A percentile compares a stretch with the other conserved stretches of the same genome.
Evolutionary conservation across 2,113 vertebrate genomes (phyloP).

Genomic region (Zeus faber): DNA sequence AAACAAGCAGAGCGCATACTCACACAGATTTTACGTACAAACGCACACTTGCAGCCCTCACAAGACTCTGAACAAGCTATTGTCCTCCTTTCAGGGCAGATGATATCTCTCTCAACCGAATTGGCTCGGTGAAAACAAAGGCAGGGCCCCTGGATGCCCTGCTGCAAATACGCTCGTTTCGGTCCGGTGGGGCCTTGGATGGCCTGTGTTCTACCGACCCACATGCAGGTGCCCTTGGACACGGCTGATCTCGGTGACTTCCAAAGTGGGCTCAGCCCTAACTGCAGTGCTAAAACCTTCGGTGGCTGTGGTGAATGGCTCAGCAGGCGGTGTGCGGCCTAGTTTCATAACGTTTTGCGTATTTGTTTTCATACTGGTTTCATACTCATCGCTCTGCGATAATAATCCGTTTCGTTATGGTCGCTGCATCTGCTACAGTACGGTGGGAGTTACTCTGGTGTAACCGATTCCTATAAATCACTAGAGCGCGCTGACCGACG

Average conservation of each 20-base stretch:
- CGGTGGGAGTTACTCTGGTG: too few species aligned
- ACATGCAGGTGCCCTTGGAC: slow-evolving; percentile 46
- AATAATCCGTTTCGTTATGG: background rate
- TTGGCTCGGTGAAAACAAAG: slow-evolving; percentile 77
- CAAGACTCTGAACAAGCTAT: slow-evolving; percentile 62
- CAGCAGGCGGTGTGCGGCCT: background rate
- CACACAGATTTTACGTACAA: slow-evolving; percentile 9
- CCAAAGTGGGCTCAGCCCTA: slow-evolving; percentile 45
- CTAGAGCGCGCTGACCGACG: too few species aligned
- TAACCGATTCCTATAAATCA: too few species aligned
- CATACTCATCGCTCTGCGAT: slow-evolving; percentile 29
- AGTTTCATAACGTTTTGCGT: background rate
- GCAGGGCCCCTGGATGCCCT: slow-evolving; percentile 65
- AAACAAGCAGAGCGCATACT: slow-evolving; percentile 16
- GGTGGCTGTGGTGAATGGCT: background rate
- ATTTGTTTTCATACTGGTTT: slow-evolving; percentile 22
- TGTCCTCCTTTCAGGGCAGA: slow-evolving; percentile 73
- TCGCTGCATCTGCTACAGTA: too few species aligned
- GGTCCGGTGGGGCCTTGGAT: slow-evolving; percentile 46
- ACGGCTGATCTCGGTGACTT: slow-evolving; percentile 49
- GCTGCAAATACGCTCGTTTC: slow-evolving; percentile 41
- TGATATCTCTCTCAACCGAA: slow-evolving; percentile 70
- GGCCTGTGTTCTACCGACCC: slow-evolving; percentile 47
- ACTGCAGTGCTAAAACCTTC: slow-evolving; percentile 44
- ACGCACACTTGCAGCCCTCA: slow-evolving; percentile 30